These are phyloP conservation scores for Tamandua tetradactyla DNA, from an alignment of 2,797 vertebrate genomes.

Conservation along the genomic window DNA sequence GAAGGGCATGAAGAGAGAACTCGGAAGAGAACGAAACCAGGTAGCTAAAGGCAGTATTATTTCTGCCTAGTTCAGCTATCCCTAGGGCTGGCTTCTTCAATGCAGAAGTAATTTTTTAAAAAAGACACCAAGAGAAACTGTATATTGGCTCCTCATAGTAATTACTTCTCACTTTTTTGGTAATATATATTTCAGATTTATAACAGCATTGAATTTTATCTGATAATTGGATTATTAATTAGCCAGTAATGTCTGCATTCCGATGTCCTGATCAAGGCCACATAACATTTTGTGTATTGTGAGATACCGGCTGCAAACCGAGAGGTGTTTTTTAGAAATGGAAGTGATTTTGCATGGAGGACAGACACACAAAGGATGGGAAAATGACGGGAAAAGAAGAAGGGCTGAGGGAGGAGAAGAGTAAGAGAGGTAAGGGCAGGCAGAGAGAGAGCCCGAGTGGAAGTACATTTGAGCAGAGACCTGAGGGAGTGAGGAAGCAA, in stretches of 20 bases:
- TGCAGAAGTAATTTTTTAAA: background rate
- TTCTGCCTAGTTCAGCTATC: background rate
- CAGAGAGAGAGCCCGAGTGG: rapidly evolving
- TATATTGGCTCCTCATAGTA: background rate
- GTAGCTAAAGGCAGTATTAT: background rate
- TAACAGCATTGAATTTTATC: background rate
- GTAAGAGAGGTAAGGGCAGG: background rate
- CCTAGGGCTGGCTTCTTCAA: background rate
- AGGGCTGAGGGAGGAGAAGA: background rate
- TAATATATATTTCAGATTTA: background rate
- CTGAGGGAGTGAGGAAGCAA: background rate
- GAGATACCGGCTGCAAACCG: background rate
- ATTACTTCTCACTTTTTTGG: background rate
- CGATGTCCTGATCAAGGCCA: background rate
- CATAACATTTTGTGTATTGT: background rate
- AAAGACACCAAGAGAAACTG: background rate
- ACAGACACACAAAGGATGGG: rapidly evolving
- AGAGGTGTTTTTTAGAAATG: background rate
- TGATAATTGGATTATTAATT: constrained; percentile 17
- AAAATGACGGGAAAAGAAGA: background rate
- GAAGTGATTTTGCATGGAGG: background rate
- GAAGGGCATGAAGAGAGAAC: background rate
- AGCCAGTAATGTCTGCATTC: background rate
- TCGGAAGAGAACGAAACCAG: background rate
- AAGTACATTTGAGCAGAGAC: background rate